Base-by-base conservation (phyloP, 1,140 invertebrate genomes). In the Aethina tumida region DNA sequence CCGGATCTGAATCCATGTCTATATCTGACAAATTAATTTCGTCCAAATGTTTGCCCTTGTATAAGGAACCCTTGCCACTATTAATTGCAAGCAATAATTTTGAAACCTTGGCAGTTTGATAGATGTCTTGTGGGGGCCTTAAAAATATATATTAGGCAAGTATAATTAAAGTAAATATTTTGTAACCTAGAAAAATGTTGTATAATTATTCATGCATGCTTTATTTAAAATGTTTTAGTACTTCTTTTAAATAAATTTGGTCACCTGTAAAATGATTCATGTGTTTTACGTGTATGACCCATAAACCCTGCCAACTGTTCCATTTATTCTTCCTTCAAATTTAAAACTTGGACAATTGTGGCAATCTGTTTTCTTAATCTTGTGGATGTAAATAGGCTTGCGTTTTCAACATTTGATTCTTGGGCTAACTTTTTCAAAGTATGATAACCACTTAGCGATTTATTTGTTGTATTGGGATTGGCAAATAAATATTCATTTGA, bases 261-360 rank as follows among this genome's bases (percentile, higher is more conserved):
- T 30, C 29, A 48, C 42, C 34, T 37, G 14, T 47, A 47, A 37
- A 39, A 44, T 42, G 44, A 36, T 2, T 29, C 12, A 31, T 50
- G 45, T 5, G 48, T 50, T 35, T 47, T 44, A 19, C 35, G 26
- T 8, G 37, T 47, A 20, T 50, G 45, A 3, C 47, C 47, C 44
- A 47, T 50, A 24, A 50, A 50, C 12, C 15, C n/a, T 1, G 39
- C 21, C 35, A 50, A 42, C 29, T 45, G 45, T 15, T 44, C 16
- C 4, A 17, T 3, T 17, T 44, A 40, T 2, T 44, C 41, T 20
- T 35, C 39, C 12, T 3, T 21, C 13, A 47, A 29, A 32, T 29
- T 40, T 29, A 47, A 24, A 17, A 47, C 36, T 39, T 47, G 45
- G 33, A 42, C 37, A 8, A 43, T 35, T 7, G 44, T 45, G 2